A percentile compares a stretch with the other conserved stretches of the same genome.
Conservation (phyloP, 2,888 invertebrate genomes). For the Orthosia gracilis region DNA sequence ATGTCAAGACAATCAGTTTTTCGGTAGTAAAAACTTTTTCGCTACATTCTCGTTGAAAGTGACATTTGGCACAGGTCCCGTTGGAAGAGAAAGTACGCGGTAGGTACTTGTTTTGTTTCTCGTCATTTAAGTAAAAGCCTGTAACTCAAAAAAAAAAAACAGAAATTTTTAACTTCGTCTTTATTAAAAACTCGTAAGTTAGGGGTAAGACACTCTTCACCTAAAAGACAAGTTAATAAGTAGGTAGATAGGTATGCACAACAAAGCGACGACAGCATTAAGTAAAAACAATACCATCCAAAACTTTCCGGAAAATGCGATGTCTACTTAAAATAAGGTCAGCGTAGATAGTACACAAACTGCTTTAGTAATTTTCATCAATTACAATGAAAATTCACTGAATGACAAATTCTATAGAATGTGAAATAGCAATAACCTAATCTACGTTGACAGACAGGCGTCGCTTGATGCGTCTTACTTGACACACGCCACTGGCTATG, state of each 20-base stretch:
- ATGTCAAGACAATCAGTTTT: slow-evolving; percentile 45
- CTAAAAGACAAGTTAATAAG: slow-evolving; percentile 1
- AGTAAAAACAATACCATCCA: slow-evolving; percentile 10
- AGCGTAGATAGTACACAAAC: background rate
- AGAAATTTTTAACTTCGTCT: background rate
- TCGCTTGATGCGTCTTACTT: background rate
- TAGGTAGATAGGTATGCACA: background rate
- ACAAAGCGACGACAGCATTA: slow-evolving; percentile 5
- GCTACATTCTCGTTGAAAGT: slow-evolving; percentile 54
- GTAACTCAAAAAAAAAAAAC: background rate
- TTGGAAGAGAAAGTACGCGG: slow-evolving; percentile 62
- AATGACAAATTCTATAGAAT: background rate
- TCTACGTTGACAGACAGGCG: background rate
- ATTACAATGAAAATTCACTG: background rate
- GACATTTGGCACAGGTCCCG: slow-evolving; percentile 56
- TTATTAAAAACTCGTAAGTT: background rate
- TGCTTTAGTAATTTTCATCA: background rate
- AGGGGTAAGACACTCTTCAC: background rate
- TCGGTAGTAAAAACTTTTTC: slow-evolving; percentile 40
- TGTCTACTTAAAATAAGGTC: slow-evolving; percentile 2
- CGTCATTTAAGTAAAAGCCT: slow-evolving; percentile 27
- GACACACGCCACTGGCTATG: background rate
- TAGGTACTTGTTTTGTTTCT: slow-evolving; percentile 31
- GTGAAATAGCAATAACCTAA: background rate
- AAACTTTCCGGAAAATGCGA: slow-evolving; percentile 23